These are phyloP conservation scores for Criorhina ranunculi DNA, from an alignment of 2,888 invertebrate species.

Conservation along the genomic window DNA sequence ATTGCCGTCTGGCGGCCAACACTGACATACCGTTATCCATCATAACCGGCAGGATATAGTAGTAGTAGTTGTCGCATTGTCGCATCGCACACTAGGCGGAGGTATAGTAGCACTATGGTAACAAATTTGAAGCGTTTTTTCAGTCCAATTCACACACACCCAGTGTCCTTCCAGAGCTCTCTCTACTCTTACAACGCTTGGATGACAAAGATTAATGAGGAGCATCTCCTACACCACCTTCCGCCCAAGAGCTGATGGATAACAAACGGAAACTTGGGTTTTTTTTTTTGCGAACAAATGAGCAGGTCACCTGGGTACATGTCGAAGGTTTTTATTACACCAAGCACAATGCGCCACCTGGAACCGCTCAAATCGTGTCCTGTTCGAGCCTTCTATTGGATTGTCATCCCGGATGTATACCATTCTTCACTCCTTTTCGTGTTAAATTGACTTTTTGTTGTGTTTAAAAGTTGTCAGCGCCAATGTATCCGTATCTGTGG, in stretches of 20 bases:
- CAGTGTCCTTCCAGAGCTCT: slow-evolving; percentile 43
- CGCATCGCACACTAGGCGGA: slow-evolving; percentile 6
- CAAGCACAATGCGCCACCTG: background rate
- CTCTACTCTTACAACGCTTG: background rate
- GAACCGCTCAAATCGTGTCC: slow-evolving; percentile 19
- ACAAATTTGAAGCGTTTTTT: slow-evolving; percentile 65
- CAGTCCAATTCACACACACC: slow-evolving; percentile 61
- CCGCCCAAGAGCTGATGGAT: slow-evolving; percentile 44
- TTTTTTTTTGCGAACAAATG: slow-evolving; percentile 56
- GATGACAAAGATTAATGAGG: slow-evolving; percentile 74
- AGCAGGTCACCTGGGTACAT: slow-evolving; percentile 65
- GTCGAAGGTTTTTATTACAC: slow-evolving; percentile 45
- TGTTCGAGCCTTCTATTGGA: slow-evolving; percentile 30
- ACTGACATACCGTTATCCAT: slow-evolving; percentile 57
- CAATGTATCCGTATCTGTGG: slow-evolving; percentile 3
- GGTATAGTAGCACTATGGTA: background rate
- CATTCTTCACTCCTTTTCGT: slow-evolving; percentile 23
- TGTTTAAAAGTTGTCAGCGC: background rate
- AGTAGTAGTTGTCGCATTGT: background rate
- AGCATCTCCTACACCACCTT: slow-evolving; percentile 38
- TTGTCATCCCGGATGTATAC: slow-evolving; percentile 23
- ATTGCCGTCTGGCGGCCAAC: slow-evolving; percentile 57
- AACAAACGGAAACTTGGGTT: slow-evolving; percentile 52
- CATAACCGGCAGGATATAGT: slow-evolving; percentile 43
- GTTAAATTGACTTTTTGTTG: slow-evolving; percentile 52